Evolutionary conservation across 2,113 vertebrate genomes (phyloP), one percentile per base, ranked within the genome.

Genomic region (Syrmaticus mikado): DNA sequence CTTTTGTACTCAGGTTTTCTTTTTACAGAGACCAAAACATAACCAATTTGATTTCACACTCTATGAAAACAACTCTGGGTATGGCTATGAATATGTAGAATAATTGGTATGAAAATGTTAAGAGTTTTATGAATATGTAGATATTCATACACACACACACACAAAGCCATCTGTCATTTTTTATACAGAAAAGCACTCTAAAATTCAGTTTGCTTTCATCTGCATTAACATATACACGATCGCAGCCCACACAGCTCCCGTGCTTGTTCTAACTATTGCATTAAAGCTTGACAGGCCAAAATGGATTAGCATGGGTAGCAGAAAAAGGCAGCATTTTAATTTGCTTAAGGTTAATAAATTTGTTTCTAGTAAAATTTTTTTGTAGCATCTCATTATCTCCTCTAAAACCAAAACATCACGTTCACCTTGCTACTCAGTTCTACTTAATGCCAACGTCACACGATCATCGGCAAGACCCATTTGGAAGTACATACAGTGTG

Each of bases 31-130:
- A 82, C 9, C 15, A 27, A 65, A 36, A 22, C 4, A 48, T 73
- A 13, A 0, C 0, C 5, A 2, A 10, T 24, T 77, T 65, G 15
- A 55, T 57, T 77, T 70, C 36, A 48, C 13, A 15, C 13, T n/a
- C 28, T 25, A 41, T 50, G 8, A 84, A 79, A 87, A 21, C 36
- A 58, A 50, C 45, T 76, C n/a, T 76, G 25, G 5, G 13, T 60
- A 61, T 34, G 9, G 40, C 34, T 67, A 40, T 20, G 8, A 70
- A 77, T 50, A 73, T 36, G 22, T 41, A 85, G 45, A 65, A 53
- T 67, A 57, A 60, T 38, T 25, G 46, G 38, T 70, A 52, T n/a
- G n/a, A 21, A 82, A 82, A 68, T 25, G 8, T 30, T 7, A 34
- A 30, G 24, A 34, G 6, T 73, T 83, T 71, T 92, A 52, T 82